phyloP scores from a whole-genome alignment of 2,113 vertebrate genomes.

The Stercorarius parasiticus region DNA sequence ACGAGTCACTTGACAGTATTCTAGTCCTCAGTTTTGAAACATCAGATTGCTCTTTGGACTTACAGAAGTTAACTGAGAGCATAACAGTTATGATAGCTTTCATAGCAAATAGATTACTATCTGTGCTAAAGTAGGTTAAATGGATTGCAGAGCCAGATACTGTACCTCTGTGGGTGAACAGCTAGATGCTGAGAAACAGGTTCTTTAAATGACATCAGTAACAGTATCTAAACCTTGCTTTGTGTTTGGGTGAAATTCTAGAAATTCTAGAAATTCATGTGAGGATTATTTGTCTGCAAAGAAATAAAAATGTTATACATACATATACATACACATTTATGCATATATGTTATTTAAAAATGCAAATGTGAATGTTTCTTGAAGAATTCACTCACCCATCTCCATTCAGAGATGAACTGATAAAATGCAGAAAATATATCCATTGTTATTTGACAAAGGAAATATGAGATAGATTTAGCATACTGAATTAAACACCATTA shows the following conservation, averaged over 20 bases:
- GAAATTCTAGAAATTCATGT: background rate
- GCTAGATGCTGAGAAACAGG: background rate
- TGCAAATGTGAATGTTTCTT: background rate
- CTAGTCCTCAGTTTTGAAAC: background rate
- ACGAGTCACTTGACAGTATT: background rate
- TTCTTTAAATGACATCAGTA: background rate
- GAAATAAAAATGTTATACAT: background rate
- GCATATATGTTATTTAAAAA: background rate
- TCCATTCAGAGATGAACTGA: background rate
- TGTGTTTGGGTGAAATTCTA: background rate
- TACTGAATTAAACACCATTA: background rate
- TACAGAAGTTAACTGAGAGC: background rate
- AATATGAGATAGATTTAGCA: background rate
- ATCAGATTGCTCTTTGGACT: background rate
- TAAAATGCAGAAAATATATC: background rate
- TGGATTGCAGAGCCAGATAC: background rate
- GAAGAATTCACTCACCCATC: background rate
- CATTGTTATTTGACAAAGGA: background rate
- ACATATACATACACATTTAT: background rate
- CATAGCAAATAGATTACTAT: background rate
- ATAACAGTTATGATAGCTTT: background rate
- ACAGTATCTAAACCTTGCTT: background rate
- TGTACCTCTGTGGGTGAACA: background rate
- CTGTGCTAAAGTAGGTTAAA: background rate
- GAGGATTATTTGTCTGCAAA: background rate